Evolutionary conservation across 2,113 vertebrate genomes (phyloP), one percentile per base, ranked within the genome.

Genomic region (Hypocryptadius cinnamomeus): DNA sequence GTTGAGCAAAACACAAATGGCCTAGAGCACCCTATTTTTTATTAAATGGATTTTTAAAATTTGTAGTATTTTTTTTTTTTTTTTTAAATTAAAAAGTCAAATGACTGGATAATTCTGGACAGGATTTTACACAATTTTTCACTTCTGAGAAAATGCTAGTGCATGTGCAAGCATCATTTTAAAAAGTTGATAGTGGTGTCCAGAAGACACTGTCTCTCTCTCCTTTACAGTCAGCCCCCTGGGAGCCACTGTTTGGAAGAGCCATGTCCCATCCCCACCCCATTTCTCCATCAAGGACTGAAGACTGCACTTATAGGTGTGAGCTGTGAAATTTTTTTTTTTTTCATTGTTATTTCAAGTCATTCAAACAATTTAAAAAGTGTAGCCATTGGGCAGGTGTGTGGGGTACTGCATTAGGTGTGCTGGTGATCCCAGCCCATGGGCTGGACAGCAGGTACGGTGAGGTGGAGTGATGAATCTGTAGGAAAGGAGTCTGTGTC

Each of bases 271-370:
- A 3, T 30, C 33, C 18, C 39, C 1, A 4, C 14, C 30, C 21
- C 4, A 0, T 18, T 42, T n/a, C 45, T 68, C 31, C 1, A 0
- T 20, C 1, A 0, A 28, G 25, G 22, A 24, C 17, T 12, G 39
- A 24, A 25, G 25, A 7, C 44, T 48, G 25, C 1, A 0, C 22
- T 37, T 8, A 6, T 6, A 12, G 20, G 20, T 5, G 3, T 7
- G 5, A 68, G 44, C 24, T 50, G 15, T 44, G 53, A 64, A 60
- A 92, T 42, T 15, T 35, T 5, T 5, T 61, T 47, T 53, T n/a
- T n/a, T 70, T 30, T 24, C 3, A 4, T 66, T 66, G 30, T 27
- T 66, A 3, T 77, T 88, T 91, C 7, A 33, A 37, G 8, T 35
- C 8, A 42, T 45, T 18, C 1, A 2, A 64, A 30, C 45, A 33